A percentile compares a stretch with the other conserved stretches of the same genome.
Conservation (phyloP, 2,888 invertebrate genomes). For the Melieria omissa region DNA sequence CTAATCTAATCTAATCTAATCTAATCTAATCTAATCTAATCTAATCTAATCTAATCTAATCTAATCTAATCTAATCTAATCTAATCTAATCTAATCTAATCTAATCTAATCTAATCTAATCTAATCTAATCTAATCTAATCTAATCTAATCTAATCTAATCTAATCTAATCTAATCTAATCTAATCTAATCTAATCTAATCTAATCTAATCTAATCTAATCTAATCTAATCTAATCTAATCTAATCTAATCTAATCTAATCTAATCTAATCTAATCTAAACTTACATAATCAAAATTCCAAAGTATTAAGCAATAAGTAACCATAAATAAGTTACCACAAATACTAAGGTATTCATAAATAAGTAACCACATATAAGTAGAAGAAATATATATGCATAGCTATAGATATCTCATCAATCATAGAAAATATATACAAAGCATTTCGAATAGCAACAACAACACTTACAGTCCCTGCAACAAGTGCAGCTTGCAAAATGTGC, state of each 20-base stretch:
- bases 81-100: slow-evolving; percentile 17
- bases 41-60: neutral
- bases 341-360: too few species aligned
- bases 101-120: slow-evolving; percentile 14
- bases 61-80: slow-evolving; percentile 20
- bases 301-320: too few species aligned
- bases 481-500: slow-evolving; percentile 67
- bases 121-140: slow-evolving; percentile 12
- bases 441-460: neutral
- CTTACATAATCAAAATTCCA: too few species aligned
- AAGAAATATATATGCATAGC: too few species aligned
- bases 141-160: slow-evolving; percentile 11
- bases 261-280: neutral
- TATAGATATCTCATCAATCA: too few species aligned
- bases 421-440: too few species aligned
- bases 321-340: too few species aligned
- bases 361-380: too few species aligned
- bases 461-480: slow-evolving; percentile 66
- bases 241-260: slow-evolving; percentile 13
- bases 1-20: neutral
- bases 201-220: slow-evolving; percentile 13
- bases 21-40: too few species aligned
- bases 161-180: slow-evolving; percentile 1
- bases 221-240: slow-evolving; percentile 13
- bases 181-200: slow-evolving; percentile 13